Percentiles rank a stretch among this genome's conserved stretches.
These are phyloP conservation scores for Intoshia linei DNA, from an alignment of 1,140 invertebrate genomes.

Conservation along the genomic window DNA sequence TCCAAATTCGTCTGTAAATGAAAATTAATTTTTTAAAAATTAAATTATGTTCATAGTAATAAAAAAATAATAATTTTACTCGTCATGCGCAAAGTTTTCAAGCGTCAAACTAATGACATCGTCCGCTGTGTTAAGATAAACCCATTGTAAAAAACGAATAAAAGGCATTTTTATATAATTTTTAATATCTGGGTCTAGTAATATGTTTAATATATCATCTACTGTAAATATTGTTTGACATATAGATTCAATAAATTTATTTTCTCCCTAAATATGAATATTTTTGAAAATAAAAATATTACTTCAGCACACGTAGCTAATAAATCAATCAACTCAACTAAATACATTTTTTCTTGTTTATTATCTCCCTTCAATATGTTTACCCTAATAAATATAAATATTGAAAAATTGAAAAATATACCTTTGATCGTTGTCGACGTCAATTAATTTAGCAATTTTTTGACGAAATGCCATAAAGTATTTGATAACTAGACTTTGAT, in stretches of 20 bases:
- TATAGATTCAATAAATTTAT: conserved; percentile 8
- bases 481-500: conserved; percentile 8
- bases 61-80: conserved; percentile 3
- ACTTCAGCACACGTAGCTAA: conserved; percentile 8
- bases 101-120: conserved; percentile 6
- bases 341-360: conserved; percentile 9
- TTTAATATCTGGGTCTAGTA: conserved; percentile 6
- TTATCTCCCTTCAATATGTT: conserved; percentile 5
- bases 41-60: background rate
- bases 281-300: background rate
- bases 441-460: too few species aligned
- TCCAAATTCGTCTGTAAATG: too few species aligned
- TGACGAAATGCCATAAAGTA: conserved; percentile 9
- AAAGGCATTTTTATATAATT: conserved; percentile 8
- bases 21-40: background rate
- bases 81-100: conserved; percentile 6
- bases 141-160: conserved; percentile 7
- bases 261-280: conserved; percentile 7
- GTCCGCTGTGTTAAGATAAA: conserved; percentile 8
- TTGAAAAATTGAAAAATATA: too few species aligned
- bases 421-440: too few species aligned
- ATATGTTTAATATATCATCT: conserved; percentile 7
- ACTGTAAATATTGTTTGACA: conserved; percentile 8
- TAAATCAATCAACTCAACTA: conserved; percentile 8
- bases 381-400: conserved; percentile 8